Percentiles rank a stretch among this genome's conserved stretches.
Evolutionary conservation across 2,113 vertebrate genomes (phyloP).

Genomic region (Hyperopisus bebe): DNA sequence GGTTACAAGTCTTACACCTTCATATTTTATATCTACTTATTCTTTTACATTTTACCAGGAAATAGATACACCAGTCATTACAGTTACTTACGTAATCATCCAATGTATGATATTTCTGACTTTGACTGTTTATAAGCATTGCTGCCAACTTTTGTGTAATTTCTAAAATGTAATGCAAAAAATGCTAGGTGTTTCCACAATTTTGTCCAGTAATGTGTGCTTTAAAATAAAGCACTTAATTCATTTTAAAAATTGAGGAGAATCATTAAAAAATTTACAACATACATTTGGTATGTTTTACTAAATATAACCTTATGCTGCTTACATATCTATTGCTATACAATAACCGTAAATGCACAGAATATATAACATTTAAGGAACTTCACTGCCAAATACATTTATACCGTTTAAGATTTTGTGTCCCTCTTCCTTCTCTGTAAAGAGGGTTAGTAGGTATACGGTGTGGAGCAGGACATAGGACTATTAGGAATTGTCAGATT

Average conservation of each 20-base stretch:
- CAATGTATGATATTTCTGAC: too few species aligned
- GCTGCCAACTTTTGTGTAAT: too few species aligned
- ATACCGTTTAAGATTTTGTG: background rate
- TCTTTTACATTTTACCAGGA: background rate
- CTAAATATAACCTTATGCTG: background rate
- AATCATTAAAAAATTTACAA: background rate
- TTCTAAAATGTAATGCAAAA: background rate
- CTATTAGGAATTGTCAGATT: background rate
- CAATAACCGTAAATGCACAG: background rate
- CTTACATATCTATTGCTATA: background rate
- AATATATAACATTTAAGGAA: background rate
- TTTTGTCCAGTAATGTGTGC: background rate
- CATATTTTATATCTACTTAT: background rate
- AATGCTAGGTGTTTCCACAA: background rate
- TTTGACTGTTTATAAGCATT: too few species aligned
- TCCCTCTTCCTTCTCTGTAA: background rate
- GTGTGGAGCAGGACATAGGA: background rate
- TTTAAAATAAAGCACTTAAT: background rate
- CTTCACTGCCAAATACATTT: background rate
- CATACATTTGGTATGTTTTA: background rate
- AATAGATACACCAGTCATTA: background rate
- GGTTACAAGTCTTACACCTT: background rate
- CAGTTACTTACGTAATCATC: too few species aligned
- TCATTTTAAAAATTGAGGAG: background rate
- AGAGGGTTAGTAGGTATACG: background rate